Evolutionary conservation across 2,797 vertebrate genomes (phyloP).

Genomic region (Cynodonichthys magdalenae): DNA sequence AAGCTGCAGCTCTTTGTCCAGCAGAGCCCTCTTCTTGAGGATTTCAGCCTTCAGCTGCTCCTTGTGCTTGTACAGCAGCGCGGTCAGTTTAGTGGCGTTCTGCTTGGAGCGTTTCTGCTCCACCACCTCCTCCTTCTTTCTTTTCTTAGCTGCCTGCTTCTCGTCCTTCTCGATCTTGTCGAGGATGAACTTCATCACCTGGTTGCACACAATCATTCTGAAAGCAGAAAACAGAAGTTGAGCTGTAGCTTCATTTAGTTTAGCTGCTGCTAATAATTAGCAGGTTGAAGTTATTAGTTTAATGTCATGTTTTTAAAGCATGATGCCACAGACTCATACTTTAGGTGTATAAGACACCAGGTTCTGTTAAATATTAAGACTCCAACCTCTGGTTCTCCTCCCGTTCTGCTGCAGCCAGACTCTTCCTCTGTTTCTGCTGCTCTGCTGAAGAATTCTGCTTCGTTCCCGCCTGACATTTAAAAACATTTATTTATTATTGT

Average conservation of each 20-base stretch:
- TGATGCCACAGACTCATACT: too few relatives aligned
- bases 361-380: too few relatives aligned
- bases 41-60: conserved; percentile 98
- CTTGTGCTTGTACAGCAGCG: conserved; percentile 97
- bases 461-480: conserved; percentile 81
- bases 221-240: conserved; percentile 12
- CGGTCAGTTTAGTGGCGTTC: conserved; percentile 93
- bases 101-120: conserved; percentile 97
- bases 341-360: too few relatives aligned
- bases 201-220: conserved; percentile 99
- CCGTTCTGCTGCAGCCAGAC: conserved; percentile 89
- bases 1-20: conserved; percentile 97
- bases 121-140: conserved; percentile 94
- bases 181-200: conserved; percentile 98
- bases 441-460: conserved; percentile 94
- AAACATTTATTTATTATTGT: neutral
- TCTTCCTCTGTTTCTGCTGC: conserved; percentile 95
- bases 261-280: too few relatives aligned
- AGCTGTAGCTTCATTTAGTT: neutral
- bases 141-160: conserved; percentile 96
- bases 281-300: too few relatives aligned
- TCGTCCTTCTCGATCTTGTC: conserved; percentile 99
- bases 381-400: conserved; percentile 95
- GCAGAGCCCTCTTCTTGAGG: conserved; percentile 93
- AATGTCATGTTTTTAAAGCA: too few relatives aligned